Conservation (phyloP, 2,797 vertebrate genomes). For the Nannoperca obscura region DNA sequence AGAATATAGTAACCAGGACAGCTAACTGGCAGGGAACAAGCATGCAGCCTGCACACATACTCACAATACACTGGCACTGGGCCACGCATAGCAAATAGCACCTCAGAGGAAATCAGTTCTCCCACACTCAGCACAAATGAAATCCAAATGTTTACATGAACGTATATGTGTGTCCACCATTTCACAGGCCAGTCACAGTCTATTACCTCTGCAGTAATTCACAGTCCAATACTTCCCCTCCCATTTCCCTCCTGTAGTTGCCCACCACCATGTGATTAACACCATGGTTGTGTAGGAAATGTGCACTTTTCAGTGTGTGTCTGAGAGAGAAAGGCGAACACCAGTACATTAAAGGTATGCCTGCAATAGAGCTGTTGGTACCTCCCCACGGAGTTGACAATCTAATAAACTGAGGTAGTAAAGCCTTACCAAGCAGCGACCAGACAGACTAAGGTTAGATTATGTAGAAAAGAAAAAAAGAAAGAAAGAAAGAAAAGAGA, state of each 20-base stretch:
- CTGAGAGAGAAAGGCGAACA: conserved; percentile 18
- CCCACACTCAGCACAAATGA: conserved; percentile 21
- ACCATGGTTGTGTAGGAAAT: conserved; percentile 24
- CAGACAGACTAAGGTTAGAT: neutral
- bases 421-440: neutral
- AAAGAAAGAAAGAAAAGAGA: neutral
- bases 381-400: conserved; percentile 4
- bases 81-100: conserved; percentile 11
- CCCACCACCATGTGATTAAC: conserved; percentile 52
- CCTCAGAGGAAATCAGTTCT: conserved; percentile 24
- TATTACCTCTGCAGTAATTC: conserved; percentile 42
- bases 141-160: conserved; percentile 27
- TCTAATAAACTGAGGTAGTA: conserved; percentile 12
- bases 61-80: conserved; percentile 5
- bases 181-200: conserved; percentile 42
- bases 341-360: conserved; percentile 17
- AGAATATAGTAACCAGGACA: neutral
- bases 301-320: conserved; percentile 9
- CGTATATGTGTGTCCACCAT: conserved; percentile 27
- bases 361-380: conserved; percentile 9
- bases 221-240: conserved; percentile 48
- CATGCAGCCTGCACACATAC: conserved; percentile 7
- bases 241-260: conserved; percentile 46
- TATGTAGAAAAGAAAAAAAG: neutral
- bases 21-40: neutral